Base-by-base conservation (phyloP, 1,140 invertebrate genomes). In the Amyelois transitella region DNA sequence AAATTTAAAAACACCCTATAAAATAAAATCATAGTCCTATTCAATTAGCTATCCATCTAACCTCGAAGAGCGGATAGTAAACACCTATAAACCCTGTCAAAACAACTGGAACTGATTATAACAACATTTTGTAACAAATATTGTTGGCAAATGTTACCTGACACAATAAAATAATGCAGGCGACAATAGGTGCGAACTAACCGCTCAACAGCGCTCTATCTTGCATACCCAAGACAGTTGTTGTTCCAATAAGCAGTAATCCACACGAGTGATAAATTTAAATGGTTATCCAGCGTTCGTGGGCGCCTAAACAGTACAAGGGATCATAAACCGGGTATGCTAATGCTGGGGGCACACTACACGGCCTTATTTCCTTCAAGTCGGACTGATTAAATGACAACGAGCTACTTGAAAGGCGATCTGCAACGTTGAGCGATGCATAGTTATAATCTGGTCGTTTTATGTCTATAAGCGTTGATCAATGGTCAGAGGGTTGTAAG, bases 301-400 rank as follows among this genome's bases (percentile, higher is more conserved):
- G 81, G 81, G 81, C 74, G 81, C 84, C 75, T 85, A 81, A 84
- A 85, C 79, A 82, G 70, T 76, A 73, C 71, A 71, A 75, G 75
- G 62, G 68, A 77, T 76, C 78, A 77, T 83, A 86, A 84, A 86
- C 59, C 68, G 64, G 66, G 77, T 82, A 87, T 84, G 84, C 71
- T 84, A 82, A 87, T 85, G 71, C 70, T 55, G 58, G 65, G 63
- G 72, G 54, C 62, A 64, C 64, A 64, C 56, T 69, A 71, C 67
- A 60, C 62, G 64, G 61, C 71, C 68, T 78, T 76, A 74, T 72
- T 65, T 68, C 56, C 58, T 57, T 57, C 58, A 58, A 53, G 53
- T 50, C 60, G 50, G 54, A 64, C 66, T 80, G 75, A 79, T 71
- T 38, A 38, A 75, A 65, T 51, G 53, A 61, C 51, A 69, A 73